Evolutionary conservation across 2,888 invertebrate genomes (phyloP), one percentile per base, ranked within the genome.

Genomic region (Platycnemis pennipes): DNA sequence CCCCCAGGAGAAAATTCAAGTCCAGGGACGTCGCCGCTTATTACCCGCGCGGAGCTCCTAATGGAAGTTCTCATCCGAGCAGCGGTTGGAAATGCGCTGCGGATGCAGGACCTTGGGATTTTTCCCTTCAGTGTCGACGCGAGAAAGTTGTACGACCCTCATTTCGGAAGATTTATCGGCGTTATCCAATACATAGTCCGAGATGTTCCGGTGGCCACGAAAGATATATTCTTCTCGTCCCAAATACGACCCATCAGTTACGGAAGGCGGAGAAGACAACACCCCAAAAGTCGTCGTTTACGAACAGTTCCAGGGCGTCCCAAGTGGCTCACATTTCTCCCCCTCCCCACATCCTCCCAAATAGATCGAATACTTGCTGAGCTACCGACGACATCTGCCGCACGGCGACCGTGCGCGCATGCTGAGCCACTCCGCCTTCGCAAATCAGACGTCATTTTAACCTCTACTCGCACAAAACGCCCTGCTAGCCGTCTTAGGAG

Each of bases 131-230:
- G 37, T 77, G 77, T 37, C 77, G 37, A 37, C 77, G 77, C 77
- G 77, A 77, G 77, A 77, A 77, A 77, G 77, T 77, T 77, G 77
- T 77, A 37, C 37, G 77, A 77, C 77, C 77, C 77, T 37, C 37
- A 77, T 77, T 77, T 77, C 77, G 77, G 77, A 77, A 77, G 77
- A 77, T 77, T 77, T 77, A 77, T 77, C 77, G 11, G 37, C 77
- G 77, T 77, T 77, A 77, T 77, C 77, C 77, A 77, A 77, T 77
- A n/a, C n/a, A n/a, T n/a, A 77, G 16, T 37, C 31, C 26, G 26
- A 37, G 77, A 31, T 11, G 77, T 37, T 16, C 1, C 31, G 31
- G 77, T 37, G 1, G n/a, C 37, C 77, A 77, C 77, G 37, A 77
- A 77, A 26, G n/a, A 63, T 63, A 8, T 63, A 37, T 77, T 77